Percentiles rank a stretch among this genome's conserved stretches.
These are phyloP conservation scores for Stenopsyche tienmushanensis DNA, from an alignment of 1,140 invertebrate genomes.

Conservation along the genomic window DNA sequence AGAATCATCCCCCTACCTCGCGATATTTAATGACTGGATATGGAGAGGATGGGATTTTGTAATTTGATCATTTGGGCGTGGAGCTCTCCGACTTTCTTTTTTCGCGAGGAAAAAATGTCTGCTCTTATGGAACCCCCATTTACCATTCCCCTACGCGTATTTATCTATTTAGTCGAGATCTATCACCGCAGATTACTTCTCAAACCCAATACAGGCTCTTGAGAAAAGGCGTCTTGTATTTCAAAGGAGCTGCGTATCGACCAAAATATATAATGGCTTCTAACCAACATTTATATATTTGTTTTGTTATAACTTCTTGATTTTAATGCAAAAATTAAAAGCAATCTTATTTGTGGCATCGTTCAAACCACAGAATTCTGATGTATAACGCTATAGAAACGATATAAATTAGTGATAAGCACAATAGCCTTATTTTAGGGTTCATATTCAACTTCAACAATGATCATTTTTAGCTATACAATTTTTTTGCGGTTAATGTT, in stretches of 20 bases:
- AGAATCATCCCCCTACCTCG: neutral
- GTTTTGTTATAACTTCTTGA: too few relatives aligned
- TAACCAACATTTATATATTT: too few relatives aligned
- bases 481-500: too few relatives aligned
- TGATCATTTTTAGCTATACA: too few relatives aligned
- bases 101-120: neutral
- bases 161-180: neutral
- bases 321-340: too few relatives aligned
- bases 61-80: conserved; percentile 9
- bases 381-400: too few relatives aligned
- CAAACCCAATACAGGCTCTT: neutral
- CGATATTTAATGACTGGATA: conserved; percentile 14
- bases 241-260: neutral
- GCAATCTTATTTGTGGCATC: too few relatives aligned
- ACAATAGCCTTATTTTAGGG: too few relatives aligned
- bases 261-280: neutral
- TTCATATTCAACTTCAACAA: too few relatives aligned
- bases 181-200: neutral
- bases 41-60: neutral
- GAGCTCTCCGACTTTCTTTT: neutral
- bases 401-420: too few relatives aligned
- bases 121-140: neutral
- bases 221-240: neutral
- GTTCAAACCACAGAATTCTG: too few relatives aligned
- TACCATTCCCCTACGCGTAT: neutral